Evolutionary conservation across 2,888 invertebrate species (phyloP).

Genomic region (Muschampia staudingeri): DNA sequence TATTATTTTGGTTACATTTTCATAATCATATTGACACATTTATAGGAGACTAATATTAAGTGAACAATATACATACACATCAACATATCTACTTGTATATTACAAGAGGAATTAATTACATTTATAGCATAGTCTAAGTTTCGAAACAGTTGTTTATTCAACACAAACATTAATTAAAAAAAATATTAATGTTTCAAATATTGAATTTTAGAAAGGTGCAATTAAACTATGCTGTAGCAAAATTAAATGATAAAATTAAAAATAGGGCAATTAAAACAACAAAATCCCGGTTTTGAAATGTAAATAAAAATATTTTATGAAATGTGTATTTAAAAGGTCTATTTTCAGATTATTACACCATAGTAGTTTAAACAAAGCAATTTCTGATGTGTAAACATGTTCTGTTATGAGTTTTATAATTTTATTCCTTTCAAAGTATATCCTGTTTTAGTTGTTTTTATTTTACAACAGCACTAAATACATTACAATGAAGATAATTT

Average conservation of each 20-base stretch:
- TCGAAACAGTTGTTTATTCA: neutral
- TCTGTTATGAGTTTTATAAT: too few relatives aligned
- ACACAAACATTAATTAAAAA: neutral
- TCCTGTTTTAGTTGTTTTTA: neutral
- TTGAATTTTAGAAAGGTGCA: neutral
- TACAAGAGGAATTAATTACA: conserved; percentile 80
- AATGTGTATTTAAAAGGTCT: too few relatives aligned
- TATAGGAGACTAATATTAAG: conserved; percentile 87
- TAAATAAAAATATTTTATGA: too few relatives aligned
- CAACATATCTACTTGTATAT: conserved; percentile 76
- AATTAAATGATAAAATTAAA: neutral
- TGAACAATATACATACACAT: conserved; percentile 90
- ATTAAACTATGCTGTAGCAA: conserved; percentile 5
- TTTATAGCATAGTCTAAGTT: conserved; percentile 34
- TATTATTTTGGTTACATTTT: conserved; percentile 90
- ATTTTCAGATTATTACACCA: too few relatives aligned
- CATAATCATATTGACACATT: conserved; percentile 84
- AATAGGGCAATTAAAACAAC: neutral
- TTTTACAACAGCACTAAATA: neutral
- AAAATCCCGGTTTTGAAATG: neutral
- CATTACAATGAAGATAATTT: conserved; percentile 23
- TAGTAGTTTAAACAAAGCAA: too few relatives aligned
- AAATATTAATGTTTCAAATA: neutral
- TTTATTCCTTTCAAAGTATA: neutral
- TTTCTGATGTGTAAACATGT: too few relatives aligned